phyloP scores from a whole-genome alignment of 1,140 invertebrate genomes.

The Rhagoletis zephyria region DNA sequence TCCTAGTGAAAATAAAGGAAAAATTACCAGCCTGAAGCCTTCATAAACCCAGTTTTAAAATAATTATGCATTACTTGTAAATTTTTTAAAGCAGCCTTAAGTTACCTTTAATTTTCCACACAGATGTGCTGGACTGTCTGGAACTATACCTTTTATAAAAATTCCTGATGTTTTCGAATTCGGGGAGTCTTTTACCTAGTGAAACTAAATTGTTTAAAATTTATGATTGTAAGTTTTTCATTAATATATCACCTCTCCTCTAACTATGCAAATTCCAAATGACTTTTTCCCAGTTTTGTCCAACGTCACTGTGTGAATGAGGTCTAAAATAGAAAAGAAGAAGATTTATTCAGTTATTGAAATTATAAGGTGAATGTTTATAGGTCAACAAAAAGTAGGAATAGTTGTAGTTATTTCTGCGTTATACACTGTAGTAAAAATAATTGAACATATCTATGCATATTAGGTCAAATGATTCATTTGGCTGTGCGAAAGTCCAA shows the following conservation, averaged over 20 bases:
- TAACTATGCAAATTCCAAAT: slow-evolving; percentile 97
- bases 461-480: too few relatives aligned
- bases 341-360: background rate
- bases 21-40: too few relatives aligned
- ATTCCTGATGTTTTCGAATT: slow-evolving; percentile 86
- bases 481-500: too few relatives aligned
- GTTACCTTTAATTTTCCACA: slow-evolving; percentile 88
- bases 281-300: slow-evolving; percentile 72
- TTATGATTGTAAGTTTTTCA: background rate
- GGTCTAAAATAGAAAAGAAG: slow-evolving; percentile 58
- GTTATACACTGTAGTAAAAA: too few relatives aligned
- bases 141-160: slow-evolving; percentile 97
- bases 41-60: too few relatives aligned
- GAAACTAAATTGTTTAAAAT: slow-evolving; percentile 58
- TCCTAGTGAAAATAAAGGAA: too few relatives aligned
- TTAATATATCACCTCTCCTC: slow-evolving; percentile 84
- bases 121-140: slow-evolving; percentile 93
- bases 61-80: too few relatives aligned
- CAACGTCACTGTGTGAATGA: slow-evolving; percentile 68
- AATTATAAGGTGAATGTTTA: too few relatives aligned
- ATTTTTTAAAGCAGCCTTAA: slow-evolving; percentile 23
- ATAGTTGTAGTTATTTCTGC: too few relatives aligned
- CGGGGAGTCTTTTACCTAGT: slow-evolving; percentile 73
- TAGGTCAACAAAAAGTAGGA: too few relatives aligned
- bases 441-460: too few relatives aligned